Percentiles rank a stretch among this genome's conserved stretches.
Conservation (phyloP, 2,113 vertebrate genomes). For the Cichladusa arquata region DNA sequence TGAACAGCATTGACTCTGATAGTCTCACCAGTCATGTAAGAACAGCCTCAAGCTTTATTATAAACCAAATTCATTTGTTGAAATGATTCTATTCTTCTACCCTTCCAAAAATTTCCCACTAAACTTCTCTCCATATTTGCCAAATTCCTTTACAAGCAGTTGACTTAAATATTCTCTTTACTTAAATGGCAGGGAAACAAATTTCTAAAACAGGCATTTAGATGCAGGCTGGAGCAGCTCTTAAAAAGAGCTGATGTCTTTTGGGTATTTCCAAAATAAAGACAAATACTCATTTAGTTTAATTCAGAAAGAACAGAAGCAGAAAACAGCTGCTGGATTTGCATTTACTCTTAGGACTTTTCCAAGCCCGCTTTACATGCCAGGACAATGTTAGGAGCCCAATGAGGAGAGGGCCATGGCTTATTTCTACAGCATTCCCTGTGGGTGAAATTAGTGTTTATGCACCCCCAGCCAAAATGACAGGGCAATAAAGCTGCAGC, state of each 20-base stretch:
- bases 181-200: background rate
- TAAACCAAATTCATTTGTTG: background rate
- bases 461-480: background rate
- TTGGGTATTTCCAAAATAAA: background rate
- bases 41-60: background rate
- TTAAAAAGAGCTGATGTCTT: background rate
- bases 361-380: background rate
- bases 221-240: background rate
- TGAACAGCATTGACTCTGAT: background rate
- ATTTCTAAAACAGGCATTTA: background rate
- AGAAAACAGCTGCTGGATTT: background rate
- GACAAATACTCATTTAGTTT: background rate
- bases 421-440: background rate
- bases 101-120: background rate
- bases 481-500: background rate
- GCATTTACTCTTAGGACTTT: background rate
- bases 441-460: background rate
- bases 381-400: background rate
- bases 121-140: background rate
- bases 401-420: rapidly evolving
- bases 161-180: background rate
- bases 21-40: background rate
- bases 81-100: background rate
- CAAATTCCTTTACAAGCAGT: background rate
- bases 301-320: background rate